Percentiles rank a stretch among this genome's conserved stretches.
Conservation (phyloP, 2,113 vertebrate species). For the Phrynosoma blainvillii region DNA sequence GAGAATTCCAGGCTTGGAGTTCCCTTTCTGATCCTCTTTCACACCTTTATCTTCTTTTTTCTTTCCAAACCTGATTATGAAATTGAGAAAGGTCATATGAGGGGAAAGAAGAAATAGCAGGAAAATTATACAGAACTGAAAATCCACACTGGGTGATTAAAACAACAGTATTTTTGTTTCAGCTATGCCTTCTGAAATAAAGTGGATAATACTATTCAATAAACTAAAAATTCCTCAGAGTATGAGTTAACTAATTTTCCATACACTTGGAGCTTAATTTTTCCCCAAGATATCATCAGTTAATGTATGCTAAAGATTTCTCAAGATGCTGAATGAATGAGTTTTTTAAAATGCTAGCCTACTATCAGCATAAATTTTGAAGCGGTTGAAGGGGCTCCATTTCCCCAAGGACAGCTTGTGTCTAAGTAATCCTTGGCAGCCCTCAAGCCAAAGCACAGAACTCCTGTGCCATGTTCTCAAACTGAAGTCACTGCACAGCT, state of each 20-base stretch:
- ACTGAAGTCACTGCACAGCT: not conserved
- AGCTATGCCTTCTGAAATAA: not conserved
- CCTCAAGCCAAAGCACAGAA: conserved; percentile 2
- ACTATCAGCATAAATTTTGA: not conserved
- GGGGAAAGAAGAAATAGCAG: conserved; percentile 33
- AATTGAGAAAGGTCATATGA: conserved; percentile 41
- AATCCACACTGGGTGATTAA: conserved; percentile 6
- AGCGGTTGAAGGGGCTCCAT: not conserved
- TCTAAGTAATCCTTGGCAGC: conserved; percentile 4
- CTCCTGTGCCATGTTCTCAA: not conserved
- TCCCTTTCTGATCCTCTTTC: conserved; percentile 82
- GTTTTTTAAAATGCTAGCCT: not conserved
- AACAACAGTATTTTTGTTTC: conserved; percentile 25
- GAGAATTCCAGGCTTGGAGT: conserved; percentile 76
- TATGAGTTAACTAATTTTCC: conserved; percentile 1
- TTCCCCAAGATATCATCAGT: conserved; percentile 4
- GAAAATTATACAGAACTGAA: conserved; percentile 30
- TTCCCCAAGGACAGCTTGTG: not conserved
- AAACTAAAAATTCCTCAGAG: conserved; percentile 13
- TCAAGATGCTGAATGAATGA: conserved; percentile 23
- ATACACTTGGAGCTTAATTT: conserved; percentile 19
- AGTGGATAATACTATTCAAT: conserved; percentile 7
- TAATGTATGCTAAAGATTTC: conserved; percentile 6
- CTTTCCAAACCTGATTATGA: conserved; percentile 88
- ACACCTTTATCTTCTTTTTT: conserved; percentile 90